phyloP scores from a whole-genome alignment of 2,797 vertebrate species.

The Buceros bicornis region DNA sequence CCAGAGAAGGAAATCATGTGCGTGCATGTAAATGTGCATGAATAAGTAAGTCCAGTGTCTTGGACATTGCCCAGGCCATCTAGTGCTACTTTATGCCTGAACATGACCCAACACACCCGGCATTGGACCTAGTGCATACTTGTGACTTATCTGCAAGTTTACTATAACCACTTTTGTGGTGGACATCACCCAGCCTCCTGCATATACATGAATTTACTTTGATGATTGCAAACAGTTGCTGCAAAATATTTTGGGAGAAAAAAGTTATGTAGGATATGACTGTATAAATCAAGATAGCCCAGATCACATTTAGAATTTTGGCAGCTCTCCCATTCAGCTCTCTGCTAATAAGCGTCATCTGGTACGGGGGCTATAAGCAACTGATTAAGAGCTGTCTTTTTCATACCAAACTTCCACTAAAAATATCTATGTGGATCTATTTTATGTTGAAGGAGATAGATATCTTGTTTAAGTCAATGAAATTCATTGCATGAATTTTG shows the following conservation, averaged over 20 bases:
- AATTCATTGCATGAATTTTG: neutral
- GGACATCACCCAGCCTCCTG: neutral
- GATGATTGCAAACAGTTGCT: neutral
- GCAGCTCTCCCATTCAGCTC: neutral
- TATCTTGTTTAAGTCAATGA: neutral
- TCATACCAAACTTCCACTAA: neutral
- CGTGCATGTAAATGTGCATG: neutral
- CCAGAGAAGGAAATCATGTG: neutral
- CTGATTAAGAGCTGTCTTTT: neutral
- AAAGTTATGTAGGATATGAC: neutral
- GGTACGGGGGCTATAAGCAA: neutral
- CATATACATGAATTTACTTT: neutral
- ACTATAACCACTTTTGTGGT: neutral
- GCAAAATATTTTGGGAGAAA: fast-evolving
- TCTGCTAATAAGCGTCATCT: neutral
- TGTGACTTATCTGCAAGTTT: neutral
- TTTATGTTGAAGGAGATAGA: neutral
- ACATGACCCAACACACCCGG: neutral
- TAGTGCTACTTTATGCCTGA: neutral
- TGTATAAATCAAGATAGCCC: neutral
- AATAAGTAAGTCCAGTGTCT: neutral
- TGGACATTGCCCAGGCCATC: neutral
- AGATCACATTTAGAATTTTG: neutral
- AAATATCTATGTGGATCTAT: neutral
- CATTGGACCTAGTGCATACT: fast-evolving